Base-by-base conservation (phyloP, 2,113 vertebrate species). In the Terrapene triunguis region DNA sequence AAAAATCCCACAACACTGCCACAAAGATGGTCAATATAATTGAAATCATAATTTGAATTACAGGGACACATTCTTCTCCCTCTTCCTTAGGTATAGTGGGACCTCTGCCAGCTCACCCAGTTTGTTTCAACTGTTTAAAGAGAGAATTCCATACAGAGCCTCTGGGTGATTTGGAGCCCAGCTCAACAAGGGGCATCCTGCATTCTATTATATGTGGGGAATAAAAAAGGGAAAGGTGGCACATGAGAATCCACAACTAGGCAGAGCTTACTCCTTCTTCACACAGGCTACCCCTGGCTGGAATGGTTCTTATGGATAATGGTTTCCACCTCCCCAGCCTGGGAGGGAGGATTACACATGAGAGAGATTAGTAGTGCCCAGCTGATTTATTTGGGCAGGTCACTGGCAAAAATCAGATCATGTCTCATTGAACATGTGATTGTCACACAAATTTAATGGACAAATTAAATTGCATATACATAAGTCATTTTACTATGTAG, bases 121-220 rank as follows among this genome's bases (percentile, higher is more conserved):
- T 9, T 74, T 83, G 2, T 78, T 85, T 92, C 54, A 91, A 74
- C 80, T 3, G 0, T 8, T 5, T 1, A 0, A 82, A 42, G 62
- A 54, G 59, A 2, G 50, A 53, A 62, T 89, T 50, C 27, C 17
- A 86, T 53, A 54, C 2, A 2, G 2, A 62, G 6, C 38, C n/a
- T 65, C 29, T 32, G 32, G 32, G 44, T 82, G 32, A 10, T 35
- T 85, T 82, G 47, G 10, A 90, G 4, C 0, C 44, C 16, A 72
- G 22, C 84, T 8, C 11, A 16, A 54, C 4, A 82, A 85, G 44
- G 16, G 25, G 35, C 8, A 50, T 38, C 4, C 88, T 4, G n/a
- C 8, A 42, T 25, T 4, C 47, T 92, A 2, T 50, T 48, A 12
- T 57, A 59, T 0, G 0, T 10, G 6, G 22, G 22, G 69, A 88